phyloP scores from a whole-genome alignment of 2,113 vertebrate genomes.

The Phrynosoma platyrhinos region DNA sequence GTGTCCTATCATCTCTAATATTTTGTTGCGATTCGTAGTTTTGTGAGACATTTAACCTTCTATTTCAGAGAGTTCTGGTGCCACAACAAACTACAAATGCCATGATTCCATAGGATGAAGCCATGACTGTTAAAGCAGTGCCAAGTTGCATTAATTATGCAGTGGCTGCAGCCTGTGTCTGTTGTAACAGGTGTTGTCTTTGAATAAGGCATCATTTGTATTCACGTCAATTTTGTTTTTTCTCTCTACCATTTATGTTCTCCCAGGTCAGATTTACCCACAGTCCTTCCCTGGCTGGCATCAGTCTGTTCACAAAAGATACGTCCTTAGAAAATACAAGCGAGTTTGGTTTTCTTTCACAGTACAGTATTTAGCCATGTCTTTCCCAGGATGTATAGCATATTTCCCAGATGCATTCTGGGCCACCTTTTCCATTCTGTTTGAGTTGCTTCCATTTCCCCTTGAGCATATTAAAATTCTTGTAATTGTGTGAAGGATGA shows the following conservation, averaged over 20 bases:
- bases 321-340: neutral
- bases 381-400: neutral
- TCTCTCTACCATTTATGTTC: neutral
- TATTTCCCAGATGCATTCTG: neutral
- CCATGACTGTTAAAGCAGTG: too few relatives aligned
- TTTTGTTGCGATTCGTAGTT: too few relatives aligned
- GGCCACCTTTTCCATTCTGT: neutral
- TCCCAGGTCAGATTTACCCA: too few relatives aligned
- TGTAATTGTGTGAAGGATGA: constrained; percentile 31
- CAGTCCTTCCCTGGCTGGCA: neutral
- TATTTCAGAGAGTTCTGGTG: too few relatives aligned
- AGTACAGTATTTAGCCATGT: too few relatives aligned
- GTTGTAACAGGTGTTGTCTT: neutral
- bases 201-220: neutral
- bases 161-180: neutral
- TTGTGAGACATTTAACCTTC: too few relatives aligned
- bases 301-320: neutral
- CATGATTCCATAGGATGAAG: too few relatives aligned
- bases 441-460: neutral
- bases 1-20: too few relatives aligned
- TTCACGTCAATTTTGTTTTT: neutral
- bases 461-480: neutral
- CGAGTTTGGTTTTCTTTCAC: neutral
- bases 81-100: too few relatives aligned
- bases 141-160: too few relatives aligned